phyloP scores from a whole-genome alignment of 2,888 invertebrate genomes.

The Acanthoscelides obtectus region DNA sequence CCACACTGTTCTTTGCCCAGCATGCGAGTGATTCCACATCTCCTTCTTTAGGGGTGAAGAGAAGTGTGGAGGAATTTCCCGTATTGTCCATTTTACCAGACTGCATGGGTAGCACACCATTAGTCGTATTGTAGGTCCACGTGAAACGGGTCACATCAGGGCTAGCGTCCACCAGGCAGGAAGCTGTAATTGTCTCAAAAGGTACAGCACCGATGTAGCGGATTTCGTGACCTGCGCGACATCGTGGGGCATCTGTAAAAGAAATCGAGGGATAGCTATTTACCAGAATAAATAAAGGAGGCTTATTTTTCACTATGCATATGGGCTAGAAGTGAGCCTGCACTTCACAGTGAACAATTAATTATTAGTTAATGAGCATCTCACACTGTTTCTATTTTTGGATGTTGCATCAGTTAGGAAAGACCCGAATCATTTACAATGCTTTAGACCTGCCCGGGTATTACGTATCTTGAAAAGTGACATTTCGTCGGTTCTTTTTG shows the following conservation, averaged over 20 bases:
- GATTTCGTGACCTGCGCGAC: constrained; percentile 66
- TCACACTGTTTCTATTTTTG: too few species aligned
- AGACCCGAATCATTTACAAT: too few species aligned
- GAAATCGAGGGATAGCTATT: too few species aligned
- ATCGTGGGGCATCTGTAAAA: constrained; percentile 75
- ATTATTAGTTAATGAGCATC: too few species aligned
- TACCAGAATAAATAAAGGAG: too few species aligned
- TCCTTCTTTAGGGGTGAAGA: constrained; percentile 51
- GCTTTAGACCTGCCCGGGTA: too few species aligned
- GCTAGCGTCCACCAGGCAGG: constrained; percentile 79
- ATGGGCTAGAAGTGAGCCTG: too few species aligned
- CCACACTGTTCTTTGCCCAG: constrained; percentile 82
- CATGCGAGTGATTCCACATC: constrained; percentile 83
- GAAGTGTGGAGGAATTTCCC: constrained; percentile 52
- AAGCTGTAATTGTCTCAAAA: constrained; percentile 67
- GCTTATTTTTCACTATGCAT: too few species aligned
- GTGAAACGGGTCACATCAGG: constrained; percentile 70
- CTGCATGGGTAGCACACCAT: constrained; percentile 65
- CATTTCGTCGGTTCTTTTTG: too few species aligned
- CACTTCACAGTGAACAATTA: too few species aligned
- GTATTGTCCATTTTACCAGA: constrained; percentile 55
- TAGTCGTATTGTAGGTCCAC: constrained; percentile 81
- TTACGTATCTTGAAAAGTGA: too few species aligned
- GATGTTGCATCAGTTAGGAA: too few species aligned
- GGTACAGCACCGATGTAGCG: constrained; percentile 69